These are phyloP conservation scores for Glyptemys insculpta DNA, from an alignment of 2,797 vertebrate genomes.

Conservation along the genomic window DNA sequence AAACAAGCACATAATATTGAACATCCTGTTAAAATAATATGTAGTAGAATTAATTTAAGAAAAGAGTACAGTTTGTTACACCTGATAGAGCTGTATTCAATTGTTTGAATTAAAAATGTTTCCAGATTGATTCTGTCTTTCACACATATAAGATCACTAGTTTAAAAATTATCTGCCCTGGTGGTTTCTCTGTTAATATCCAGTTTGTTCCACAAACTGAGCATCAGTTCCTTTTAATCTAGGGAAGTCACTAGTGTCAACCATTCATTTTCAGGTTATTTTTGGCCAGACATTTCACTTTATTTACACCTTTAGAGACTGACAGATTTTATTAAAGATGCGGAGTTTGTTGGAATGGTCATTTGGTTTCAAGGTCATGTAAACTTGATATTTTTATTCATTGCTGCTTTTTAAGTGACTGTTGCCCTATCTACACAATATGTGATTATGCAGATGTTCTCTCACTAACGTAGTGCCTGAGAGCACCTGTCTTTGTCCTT, in stretches of 20 bases:
- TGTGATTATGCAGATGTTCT: conserved; percentile 37
- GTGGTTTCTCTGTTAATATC: not conserved
- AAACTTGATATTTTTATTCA: conserved; percentile 50
- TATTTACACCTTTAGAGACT: conserved; percentile 25
- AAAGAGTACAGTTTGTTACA: conserved; percentile 5
- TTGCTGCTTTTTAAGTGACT: conserved; percentile 37
- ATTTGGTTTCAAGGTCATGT: conserved; percentile 46
- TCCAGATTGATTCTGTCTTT: not conserved
- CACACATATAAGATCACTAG: conserved; percentile 7
- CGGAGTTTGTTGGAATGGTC: conserved; percentile 51
- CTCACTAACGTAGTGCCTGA: conserved; percentile 35
- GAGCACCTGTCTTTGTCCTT: conserved; percentile 50
- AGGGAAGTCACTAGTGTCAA: conserved; percentile 28
- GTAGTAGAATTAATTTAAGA: not conserved
- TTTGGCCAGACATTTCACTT: conserved; percentile 18
- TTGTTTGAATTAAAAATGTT: conserved; percentile 13
- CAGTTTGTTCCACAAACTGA: conserved; percentile 29
- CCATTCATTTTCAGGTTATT: conserved; percentile 54
- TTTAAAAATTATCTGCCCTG: conserved; percentile 50
- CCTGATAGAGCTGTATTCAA: not conserved
- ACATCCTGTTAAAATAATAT: not conserved
- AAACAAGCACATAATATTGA: not conserved
- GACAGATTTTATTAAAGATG: conserved; percentile 50
- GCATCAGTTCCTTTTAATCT: conserved; percentile 50
- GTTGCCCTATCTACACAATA: conserved; percentile 6